A percentile compares a stretch with the other conserved stretches of the same genome.
Conservation (phyloP, 2,113 vertebrate species). For the Talpa occidentalis region DNA sequence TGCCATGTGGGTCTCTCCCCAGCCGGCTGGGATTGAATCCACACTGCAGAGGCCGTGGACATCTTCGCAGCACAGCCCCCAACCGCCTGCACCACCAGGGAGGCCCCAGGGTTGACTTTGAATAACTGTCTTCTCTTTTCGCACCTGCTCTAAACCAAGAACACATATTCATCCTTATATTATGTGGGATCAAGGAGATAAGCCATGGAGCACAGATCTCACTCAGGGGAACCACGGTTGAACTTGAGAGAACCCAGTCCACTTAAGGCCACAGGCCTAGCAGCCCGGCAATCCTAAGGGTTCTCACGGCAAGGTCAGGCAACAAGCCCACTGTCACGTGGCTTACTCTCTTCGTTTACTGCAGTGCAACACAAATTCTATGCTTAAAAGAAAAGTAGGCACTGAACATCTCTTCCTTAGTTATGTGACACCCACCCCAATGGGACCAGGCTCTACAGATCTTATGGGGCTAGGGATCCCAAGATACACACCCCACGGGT, state of each 20-base stretch:
- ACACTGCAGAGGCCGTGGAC: too few relatives aligned
- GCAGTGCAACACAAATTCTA: not conserved
- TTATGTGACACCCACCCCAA: not conserved
- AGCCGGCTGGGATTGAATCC: too few relatives aligned
- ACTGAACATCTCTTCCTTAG: not conserved
- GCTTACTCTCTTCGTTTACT: not conserved
- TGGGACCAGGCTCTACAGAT: not conserved
- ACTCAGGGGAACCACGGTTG: not conserved
- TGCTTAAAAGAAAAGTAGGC: not conserved
- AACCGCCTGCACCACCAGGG: too few relatives aligned
- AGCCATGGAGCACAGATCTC: not conserved
- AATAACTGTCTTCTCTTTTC: not conserved
- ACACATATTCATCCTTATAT: not conserved
- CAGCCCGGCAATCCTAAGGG: not conserved
- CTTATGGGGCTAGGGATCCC: not conserved
- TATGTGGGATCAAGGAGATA: fast-evolving
- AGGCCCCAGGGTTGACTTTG: not conserved
- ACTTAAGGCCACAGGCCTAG: not conserved
- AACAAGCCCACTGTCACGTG: not conserved
- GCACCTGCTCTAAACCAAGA: not conserved
- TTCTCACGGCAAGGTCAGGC: not conserved
- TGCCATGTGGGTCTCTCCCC: too few relatives aligned
- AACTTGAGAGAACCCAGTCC: not conserved
- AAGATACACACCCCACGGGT: not conserved
- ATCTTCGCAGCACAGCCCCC: too few relatives aligned